Evolutionary conservation across 2,113 vertebrate species (phyloP).

Genomic region (Merops nubicus): DNA sequence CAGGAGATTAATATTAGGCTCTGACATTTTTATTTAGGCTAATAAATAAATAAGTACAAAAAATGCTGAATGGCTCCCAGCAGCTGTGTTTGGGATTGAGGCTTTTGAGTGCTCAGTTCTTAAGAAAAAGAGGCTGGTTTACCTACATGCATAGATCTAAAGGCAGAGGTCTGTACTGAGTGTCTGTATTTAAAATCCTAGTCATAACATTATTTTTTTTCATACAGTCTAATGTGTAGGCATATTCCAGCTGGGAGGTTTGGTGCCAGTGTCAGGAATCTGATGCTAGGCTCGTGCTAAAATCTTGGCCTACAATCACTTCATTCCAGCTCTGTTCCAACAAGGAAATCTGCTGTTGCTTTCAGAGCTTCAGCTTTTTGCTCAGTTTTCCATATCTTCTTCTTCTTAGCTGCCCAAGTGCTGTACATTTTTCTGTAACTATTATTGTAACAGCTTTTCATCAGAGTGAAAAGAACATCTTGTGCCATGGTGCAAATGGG

Average conservation of each 20-base stretch:
- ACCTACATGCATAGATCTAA: background rate
- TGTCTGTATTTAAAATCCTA: background rate
- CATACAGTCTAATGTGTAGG: background rate
- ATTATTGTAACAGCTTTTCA: background rate
- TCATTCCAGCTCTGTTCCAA: background rate
- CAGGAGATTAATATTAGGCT: background rate
- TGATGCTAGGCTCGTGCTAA: background rate
- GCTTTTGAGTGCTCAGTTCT: background rate
- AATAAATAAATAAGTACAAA: conserved; percentile 19
- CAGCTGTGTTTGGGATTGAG: background rate
- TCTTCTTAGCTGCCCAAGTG: background rate
- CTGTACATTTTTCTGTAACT: background rate
- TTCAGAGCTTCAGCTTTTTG: background rate
- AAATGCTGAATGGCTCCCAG: background rate
- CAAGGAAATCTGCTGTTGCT: background rate
- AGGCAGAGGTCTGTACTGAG: background rate
- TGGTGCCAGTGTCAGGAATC: background rate
- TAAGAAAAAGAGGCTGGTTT: background rate
- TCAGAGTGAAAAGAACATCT: background rate
- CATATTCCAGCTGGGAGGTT: background rate
- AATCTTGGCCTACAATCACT: background rate
- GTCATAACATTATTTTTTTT: background rate
- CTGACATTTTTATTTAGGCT: conserved; percentile 28
- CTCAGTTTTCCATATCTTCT: background rate
- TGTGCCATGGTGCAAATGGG: background rate